These are phyloP conservation scores for Carcharodon carcharias DNA, from an alignment of 2,797 vertebrate species.

Conservation along the genomic window DNA sequence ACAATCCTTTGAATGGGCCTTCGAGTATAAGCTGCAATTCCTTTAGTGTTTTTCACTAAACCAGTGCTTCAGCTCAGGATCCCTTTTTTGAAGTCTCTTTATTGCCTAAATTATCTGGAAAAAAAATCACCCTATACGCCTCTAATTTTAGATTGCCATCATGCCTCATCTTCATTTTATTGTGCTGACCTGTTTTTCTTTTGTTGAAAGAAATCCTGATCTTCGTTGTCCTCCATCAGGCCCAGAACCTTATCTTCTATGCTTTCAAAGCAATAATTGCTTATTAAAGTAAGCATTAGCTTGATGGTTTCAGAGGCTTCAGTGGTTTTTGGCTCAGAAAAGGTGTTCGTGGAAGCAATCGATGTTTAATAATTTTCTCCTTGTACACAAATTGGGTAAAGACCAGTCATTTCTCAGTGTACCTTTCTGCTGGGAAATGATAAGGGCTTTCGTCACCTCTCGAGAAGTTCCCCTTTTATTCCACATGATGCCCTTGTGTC, in stretches of 20 bases:
- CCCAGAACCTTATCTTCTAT: slow-evolving; percentile 43
- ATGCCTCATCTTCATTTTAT: not conserved
- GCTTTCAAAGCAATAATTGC: slow-evolving; percentile 48
- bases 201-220: not conserved
- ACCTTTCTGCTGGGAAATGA: slow-evolving; percentile 40
- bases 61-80: not conserved
- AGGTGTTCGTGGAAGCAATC: slow-evolving; percentile 41
- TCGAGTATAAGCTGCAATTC: too few relatives aligned
- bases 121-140: not conserved
- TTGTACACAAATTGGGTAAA: slow-evolving; percentile 42
- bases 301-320: slow-evolving; percentile 41
- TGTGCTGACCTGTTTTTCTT: not conserved
- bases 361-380: slow-evolving; percentile 44
- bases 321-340: slow-evolving; percentile 35
- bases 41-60: not conserved
- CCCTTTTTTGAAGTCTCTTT: not conserved
- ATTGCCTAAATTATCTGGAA: not conserved
- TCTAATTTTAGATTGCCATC: not conserved
- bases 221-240: slow-evolving; percentile 42
- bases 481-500: not conserved
- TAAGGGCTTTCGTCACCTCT: slow-evolving; percentile 40
- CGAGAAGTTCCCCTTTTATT: not conserved
- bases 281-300: slow-evolving; percentile 50
- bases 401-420: not conserved
- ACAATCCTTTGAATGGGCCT: not conserved